These are phyloP conservation scores for Mesorhabditis belari DNA, from an alignment of 2,888 invertebrate species.

Conservation along the genomic window DNA sequence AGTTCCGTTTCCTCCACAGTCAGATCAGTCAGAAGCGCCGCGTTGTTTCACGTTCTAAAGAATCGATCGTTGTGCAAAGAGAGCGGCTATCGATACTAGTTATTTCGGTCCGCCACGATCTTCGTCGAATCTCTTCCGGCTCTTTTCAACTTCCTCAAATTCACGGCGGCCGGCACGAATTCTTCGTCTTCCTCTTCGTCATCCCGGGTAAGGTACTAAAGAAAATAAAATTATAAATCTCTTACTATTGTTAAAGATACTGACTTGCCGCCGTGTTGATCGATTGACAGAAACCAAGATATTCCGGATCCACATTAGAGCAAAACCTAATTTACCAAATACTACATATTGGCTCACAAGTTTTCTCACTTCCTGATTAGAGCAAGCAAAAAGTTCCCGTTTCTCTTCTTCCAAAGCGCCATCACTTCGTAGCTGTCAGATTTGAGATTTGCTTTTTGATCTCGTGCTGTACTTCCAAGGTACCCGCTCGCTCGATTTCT, in stretches of 20 bases:
- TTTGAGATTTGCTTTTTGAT: no score
- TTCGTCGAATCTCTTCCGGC: not conserved
- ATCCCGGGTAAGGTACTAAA: not conserved
- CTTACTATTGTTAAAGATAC: no score
- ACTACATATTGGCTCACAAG: not conserved
- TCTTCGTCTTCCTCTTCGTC: not conserved
- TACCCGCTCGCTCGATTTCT: no score
- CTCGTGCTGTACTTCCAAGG: no score
- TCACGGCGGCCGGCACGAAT: not conserved
- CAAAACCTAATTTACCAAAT: not conserved
- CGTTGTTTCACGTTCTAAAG: not conserved
- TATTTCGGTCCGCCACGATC: not conserved
- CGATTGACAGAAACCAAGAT: not conserved
- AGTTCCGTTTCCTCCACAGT: not conserved
- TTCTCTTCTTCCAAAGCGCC: not conserved
- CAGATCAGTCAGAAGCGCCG: not conserved
- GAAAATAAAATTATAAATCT: no score
- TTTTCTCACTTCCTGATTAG: not conserved
- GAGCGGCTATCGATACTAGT: not conserved
- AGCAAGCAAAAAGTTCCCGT: not conserved
- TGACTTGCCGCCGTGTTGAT: no score
- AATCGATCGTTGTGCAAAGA: not conserved
- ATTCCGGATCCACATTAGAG: not conserved
- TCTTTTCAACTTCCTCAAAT: not conserved
- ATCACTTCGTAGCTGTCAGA: not conserved